Percentiles rank a stretch among this genome's conserved stretches.
phyloP scores from a whole-genome alignment of 2,888 invertebrate species.

The Caenorhabditis imperialis region DNA sequence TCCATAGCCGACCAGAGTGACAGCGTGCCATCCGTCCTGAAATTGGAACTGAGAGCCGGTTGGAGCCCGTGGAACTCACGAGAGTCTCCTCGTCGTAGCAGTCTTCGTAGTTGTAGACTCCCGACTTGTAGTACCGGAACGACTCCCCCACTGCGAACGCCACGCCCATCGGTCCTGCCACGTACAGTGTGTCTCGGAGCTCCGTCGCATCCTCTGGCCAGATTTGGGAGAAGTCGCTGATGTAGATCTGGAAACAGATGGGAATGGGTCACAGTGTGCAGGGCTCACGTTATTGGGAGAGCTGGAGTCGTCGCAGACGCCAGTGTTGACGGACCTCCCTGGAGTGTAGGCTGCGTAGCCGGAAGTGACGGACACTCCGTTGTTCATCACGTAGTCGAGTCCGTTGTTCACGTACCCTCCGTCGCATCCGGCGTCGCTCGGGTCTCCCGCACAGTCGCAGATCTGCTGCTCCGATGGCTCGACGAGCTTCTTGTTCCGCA shows the following conservation, averaged over 20 bases:
- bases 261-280: too few species aligned
- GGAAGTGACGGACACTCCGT: constrained; percentile 93
- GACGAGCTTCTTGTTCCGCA: constrained; percentile 69
- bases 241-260: too few species aligned
- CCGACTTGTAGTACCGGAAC: too few species aligned
- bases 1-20: constrained; percentile 69
- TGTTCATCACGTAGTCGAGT: constrained; percentile 80
- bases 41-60: too few species aligned
- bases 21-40: constrained; percentile 65
- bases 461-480: constrained; percentile 75
- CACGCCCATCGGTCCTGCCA: constrained; percentile 77
- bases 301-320: constrained; percentile 77
- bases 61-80: too few species aligned
- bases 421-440: constrained; percentile 80
- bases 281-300: constrained; percentile 76
- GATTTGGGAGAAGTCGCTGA: constrained; percentile 78
- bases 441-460: constrained; percentile 69
- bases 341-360: constrained; percentile 88
- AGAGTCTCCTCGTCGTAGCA: constrained; percentile 61
- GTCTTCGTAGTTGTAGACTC: constrained; percentile 78
- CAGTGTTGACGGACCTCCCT: constrained; percentile 81
- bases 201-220: constrained; percentile 76
- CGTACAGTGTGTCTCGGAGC: constrained; percentile 76
- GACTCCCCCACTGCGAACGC: too few species aligned
- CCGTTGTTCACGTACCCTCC: constrained; percentile 80